A percentile compares a stretch with the other conserved stretches of the same genome.
phyloP scores from a whole-genome alignment of 2,113 vertebrate genomes.

The Saiga tatarica region DNA sequence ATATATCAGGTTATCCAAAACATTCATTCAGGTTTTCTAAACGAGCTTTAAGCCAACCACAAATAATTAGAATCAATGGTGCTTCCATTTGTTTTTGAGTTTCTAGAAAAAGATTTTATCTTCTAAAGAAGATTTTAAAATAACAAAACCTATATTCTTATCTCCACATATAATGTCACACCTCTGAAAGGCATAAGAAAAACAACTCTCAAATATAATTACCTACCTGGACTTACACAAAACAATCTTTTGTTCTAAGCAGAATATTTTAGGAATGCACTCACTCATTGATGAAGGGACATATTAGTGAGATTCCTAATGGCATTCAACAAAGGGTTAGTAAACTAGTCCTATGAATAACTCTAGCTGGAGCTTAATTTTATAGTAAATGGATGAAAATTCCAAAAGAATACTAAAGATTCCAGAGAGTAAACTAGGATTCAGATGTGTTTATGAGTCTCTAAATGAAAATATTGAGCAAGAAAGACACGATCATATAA shows the following conservation, averaged over 20 bases:
- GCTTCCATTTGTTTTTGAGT: neutral
- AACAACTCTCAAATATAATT: neutral
- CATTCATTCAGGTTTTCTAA: neutral
- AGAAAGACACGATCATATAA: constrained; percentile 17
- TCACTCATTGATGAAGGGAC: neutral
- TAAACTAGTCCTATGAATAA: neutral
- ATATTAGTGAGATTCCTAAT: neutral
- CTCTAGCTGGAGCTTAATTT: neutral
- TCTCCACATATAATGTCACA: neutral
- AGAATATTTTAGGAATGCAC: constrained; percentile 7
- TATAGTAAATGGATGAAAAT: neutral
- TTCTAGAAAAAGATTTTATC: neutral
- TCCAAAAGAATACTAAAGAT: neutral
- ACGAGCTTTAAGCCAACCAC: neutral
- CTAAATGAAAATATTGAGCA: constrained; percentile 30
- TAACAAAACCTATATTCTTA: neutral
- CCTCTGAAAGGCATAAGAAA: constrained; percentile 37
- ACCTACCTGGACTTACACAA: neutral
- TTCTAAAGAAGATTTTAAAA: constrained; percentile 27
- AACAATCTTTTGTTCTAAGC: constrained; percentile 13
- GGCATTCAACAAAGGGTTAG: neutral
- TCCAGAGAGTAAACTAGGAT: neutral
- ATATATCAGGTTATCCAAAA: neutral
- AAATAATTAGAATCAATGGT: neutral
- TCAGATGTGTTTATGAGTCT: neutral